phyloP scores from a whole-genome alignment of 2,797 vertebrate genomes.

The Siniperca scherzeri region DNA sequence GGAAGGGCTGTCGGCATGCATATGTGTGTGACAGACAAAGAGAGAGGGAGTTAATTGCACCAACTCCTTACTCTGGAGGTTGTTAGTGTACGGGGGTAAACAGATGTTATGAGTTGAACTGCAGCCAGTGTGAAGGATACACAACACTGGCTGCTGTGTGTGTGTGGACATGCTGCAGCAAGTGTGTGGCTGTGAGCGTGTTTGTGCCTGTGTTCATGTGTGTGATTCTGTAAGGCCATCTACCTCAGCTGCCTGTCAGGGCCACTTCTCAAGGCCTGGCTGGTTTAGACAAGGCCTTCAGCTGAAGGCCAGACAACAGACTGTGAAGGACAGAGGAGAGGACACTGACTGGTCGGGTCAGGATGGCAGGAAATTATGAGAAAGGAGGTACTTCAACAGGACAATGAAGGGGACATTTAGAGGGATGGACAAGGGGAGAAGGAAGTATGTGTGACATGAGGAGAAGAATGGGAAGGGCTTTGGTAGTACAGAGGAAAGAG shows the following conservation, averaged over 20 bases:
- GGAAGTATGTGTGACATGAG: not conserved
- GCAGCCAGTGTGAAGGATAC: conserved; percentile 72
- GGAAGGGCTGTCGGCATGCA: conserved; percentile 42
- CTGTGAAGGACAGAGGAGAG: conserved; percentile 69
- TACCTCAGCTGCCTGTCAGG: conserved; percentile 67
- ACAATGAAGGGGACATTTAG: not conserved
- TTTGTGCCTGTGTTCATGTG: conserved; percentile 18
- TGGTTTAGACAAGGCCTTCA: conserved; percentile 64
- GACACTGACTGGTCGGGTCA: conserved; percentile 43
- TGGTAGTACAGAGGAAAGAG: not conserved
- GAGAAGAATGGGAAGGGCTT: not conserved
- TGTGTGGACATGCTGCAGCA: conserved; percentile 2
- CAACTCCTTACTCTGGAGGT: conserved; percentile 61
- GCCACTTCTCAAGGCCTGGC: conserved; percentile 68
- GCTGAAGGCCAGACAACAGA: conserved; percentile 71
- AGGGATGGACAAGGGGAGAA: not conserved
- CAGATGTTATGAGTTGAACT: conserved; percentile 77
- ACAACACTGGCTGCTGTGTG: conserved; percentile 44
- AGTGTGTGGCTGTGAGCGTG: conserved; percentile 5
- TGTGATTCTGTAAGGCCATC: conserved; percentile 45
- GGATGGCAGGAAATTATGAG: conserved; percentile 49
- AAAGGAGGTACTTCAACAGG: conserved; percentile 5
- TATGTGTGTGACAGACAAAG: conserved; percentile 45
- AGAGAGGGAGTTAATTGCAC: conserved; percentile 66
- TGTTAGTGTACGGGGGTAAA: conserved; percentile 63